Conservation (phyloP, 1,140 invertebrate genomes). For the Melitaea cinxia region DNA sequence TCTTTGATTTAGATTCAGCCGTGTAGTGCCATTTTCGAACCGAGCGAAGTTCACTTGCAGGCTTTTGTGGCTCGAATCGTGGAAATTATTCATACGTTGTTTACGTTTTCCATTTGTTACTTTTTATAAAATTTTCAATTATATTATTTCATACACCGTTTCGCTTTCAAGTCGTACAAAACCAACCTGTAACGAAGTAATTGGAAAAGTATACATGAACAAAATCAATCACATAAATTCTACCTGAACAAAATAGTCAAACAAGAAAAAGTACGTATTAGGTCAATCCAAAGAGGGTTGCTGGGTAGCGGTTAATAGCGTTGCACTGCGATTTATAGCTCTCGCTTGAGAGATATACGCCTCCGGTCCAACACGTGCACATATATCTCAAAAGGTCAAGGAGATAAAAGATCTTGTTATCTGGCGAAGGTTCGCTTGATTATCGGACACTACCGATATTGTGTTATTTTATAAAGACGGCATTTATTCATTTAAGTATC, state of each 20-base stretch:
- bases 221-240: not conserved
- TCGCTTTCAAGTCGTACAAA: no score
- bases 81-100: not conserved
- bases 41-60: not conserved
- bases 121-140: no score
- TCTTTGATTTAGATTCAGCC: slow-evolving; percentile 31
- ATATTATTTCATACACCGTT: no score
- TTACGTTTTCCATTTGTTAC: no score
- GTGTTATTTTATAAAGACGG: no score
- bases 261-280: not conserved
- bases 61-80: no score
- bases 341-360: slow-evolving; percentile 21
- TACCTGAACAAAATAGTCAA: not conserved
- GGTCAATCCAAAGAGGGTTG: not conserved
- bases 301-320: not conserved
- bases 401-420: slow-evolving; percentile 6
- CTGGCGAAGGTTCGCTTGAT: not conserved
- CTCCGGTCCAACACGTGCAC: slow-evolving; percentile 7
- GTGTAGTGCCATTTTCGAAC: not conserved
- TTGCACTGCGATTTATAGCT: slow-evolving; percentile 13
- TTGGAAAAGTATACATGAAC: no score
- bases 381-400: slow-evolving; percentile 16
- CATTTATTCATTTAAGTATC: no score
- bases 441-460: no score
- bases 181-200: no score